Conservation (phyloP, 2,797 vertebrate genomes). For the Serranus cabrilla region DNA sequence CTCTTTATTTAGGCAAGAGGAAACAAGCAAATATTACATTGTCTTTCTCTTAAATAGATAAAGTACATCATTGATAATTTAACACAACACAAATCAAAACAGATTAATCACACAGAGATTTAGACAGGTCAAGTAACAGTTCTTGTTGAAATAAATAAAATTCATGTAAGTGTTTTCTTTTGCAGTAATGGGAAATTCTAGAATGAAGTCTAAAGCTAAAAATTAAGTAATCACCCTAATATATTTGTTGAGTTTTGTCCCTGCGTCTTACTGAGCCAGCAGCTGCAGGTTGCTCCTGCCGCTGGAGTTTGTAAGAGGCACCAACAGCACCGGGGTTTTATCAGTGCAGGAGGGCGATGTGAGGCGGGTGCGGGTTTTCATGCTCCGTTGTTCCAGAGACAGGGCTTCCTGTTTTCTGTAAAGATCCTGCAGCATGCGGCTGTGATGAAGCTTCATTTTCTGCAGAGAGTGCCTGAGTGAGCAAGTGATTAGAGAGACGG, state of each 20-base stretch:
- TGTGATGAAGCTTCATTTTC: slow-evolving; percentile 81
- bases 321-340: slow-evolving; percentile 29
- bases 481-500: not conserved
- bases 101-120: not conserved
- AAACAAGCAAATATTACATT: not conserved
- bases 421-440: slow-evolving; percentile 80
- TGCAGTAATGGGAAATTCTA: not conserved
- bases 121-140: not conserved
- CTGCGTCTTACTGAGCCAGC: slow-evolving; percentile 51
- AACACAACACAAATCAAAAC: slow-evolving; percentile 4
- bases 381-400: slow-evolving; percentile 81
- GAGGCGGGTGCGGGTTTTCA: slow-evolving; percentile 75
- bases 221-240: not conserved
- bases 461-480: slow-evolving; percentile 80
- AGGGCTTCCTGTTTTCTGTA: slow-evolving; percentile 82
- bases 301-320: slow-evolving; percentile 82
- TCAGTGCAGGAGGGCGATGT: not conserved
- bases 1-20: not conserved
- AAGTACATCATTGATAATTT: not conserved
- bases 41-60: no score
- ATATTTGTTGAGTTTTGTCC: not conserved
- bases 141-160: not conserved
- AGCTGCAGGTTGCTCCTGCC: slow-evolving; percentile 79
- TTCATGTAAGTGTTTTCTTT: not conserved
- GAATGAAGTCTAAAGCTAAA: not conserved